Conservation (phyloP, 2,888 invertebrate genomes). For the Nemapogon koenigi region DNA sequence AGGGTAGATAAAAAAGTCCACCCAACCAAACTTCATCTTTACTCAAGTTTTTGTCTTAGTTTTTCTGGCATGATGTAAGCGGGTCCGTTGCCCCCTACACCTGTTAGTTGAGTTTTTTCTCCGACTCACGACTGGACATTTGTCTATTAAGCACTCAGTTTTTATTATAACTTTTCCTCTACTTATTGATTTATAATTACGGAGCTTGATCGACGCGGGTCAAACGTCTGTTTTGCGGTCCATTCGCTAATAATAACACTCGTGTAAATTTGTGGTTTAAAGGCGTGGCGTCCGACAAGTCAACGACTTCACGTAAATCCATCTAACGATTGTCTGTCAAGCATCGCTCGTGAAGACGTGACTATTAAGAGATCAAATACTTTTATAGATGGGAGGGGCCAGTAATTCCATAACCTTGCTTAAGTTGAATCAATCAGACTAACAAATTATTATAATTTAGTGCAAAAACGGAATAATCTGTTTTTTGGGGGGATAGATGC, state of each 20-base stretch:
- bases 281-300: neutral
- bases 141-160: constrained; percentile 41
- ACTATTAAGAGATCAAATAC: neutral
- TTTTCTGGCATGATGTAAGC: constrained; percentile 45
- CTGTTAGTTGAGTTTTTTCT: constrained; percentile 35
- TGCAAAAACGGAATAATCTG: too few relatives aligned
- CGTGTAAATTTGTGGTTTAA: neutral
- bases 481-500: too few relatives aligned
- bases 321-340: neutral
- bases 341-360: neutral
- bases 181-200: constrained; percentile 40
- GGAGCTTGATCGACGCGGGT: neutral
- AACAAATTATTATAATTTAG: too few relatives aligned
- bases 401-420: constrained; percentile 5
- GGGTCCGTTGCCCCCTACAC: constrained; percentile 31
- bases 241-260: neutral
- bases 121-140: constrained; percentile 27
- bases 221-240: neutral
- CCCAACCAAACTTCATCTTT: constrained; percentile 30
- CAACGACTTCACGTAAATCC: constrained; percentile 4
- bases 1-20: too few relatives aligned
- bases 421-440: constrained; percentile 7
- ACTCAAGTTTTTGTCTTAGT: constrained; percentile 30
- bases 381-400: neutral
- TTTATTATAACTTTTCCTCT: constrained; percentile 34